These are phyloP conservation scores for Macaria notata DNA, from an alignment of 2,888 invertebrate species.

Conservation along the genomic window DNA sequence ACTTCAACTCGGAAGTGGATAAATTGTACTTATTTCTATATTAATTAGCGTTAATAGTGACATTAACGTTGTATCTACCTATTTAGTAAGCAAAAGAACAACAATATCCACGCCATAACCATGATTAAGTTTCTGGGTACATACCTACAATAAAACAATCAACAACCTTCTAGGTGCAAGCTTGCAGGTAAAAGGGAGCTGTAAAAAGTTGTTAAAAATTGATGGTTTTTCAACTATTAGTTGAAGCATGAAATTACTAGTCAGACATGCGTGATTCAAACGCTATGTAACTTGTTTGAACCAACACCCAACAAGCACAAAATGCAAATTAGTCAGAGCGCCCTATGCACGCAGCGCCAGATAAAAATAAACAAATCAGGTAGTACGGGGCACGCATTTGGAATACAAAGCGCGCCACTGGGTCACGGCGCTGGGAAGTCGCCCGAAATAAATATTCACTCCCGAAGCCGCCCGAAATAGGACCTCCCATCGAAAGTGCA, in stretches of 20 bases:
- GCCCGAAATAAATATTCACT: conserved; percentile 64
- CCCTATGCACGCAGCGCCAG: conserved; percentile 16
- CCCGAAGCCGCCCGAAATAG: conserved; percentile 61
- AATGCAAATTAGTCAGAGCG: conserved; percentile 25
- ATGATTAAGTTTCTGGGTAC: no score
- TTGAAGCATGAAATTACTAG: neutral
- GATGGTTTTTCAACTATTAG: no score
- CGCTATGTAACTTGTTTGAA: conserved; percentile 15
- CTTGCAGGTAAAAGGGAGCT: no score
- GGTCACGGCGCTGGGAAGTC: conserved; percentile 66
- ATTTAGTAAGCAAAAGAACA: no score
- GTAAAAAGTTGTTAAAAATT: no score
- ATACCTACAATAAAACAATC: no score
- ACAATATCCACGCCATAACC: no score
- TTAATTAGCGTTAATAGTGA: no score
- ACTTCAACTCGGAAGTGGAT: conserved; percentile 17
- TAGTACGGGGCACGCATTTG: conserved; percentile 47
- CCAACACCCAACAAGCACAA: conserved; percentile 10
- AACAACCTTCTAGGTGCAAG: no score
- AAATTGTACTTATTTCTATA: conserved; percentile 16
- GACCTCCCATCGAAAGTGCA: conserved; percentile 48
- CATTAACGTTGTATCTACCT: no score
- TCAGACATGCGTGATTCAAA: neutral
- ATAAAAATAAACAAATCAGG: conserved; percentile 55
- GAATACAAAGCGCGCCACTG: conserved; percentile 66